Base-by-base conservation (phyloP, 2,888 invertebrate species). In the Hirtodrosophila cameraria region DNA sequence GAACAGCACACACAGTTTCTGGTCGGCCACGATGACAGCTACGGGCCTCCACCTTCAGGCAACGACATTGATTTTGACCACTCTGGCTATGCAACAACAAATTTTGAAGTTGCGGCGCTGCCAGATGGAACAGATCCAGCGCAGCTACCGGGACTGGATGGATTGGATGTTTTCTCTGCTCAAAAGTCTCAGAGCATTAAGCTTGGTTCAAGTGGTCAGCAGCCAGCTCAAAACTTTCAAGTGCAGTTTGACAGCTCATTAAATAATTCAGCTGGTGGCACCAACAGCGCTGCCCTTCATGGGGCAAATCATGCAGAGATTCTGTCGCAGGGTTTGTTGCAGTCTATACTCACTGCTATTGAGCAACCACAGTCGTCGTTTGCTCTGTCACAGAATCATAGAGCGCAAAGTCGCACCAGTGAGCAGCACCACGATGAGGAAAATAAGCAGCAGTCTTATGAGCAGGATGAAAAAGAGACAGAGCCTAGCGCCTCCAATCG, bases 291-390 rank as follows among this genome's bases (percentile, higher is more conserved):
- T 9, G 25, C 9, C 7, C 11, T 0, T 16, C 58, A 76, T n/a
- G 59, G 61, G 7, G 93, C 95, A 45, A 90, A 91, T 8, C 96
- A 96, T 77, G 94, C 95, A 9, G 95, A 96, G 88, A 92, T 96
- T 0, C 90, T 96, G 0, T 96, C 96, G 0, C 94, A 96, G 86
- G 96, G 95, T 1, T 91, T 97, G 0, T 89, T 96, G 1, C 96
- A 96, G 87, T 95, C 96, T 46, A 96, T 97, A 53, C 89, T 97
- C 1, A 94, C 95, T 62, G 96, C 96, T 0, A 96, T 96, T 41
- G 96, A 96, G 85, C 94, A 96, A 67, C 95, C 95, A 0, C 83
- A 90, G 38, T 15, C 63, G 6, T n/a, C 63, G 1, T 20, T 30
- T 1, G 2, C 9, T 2, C 6, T 75, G 49, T 65, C 74, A 11